Evolutionary conservation across 2,113 vertebrate genomes (phyloP), one percentile per base, ranked within the genome.

Genomic region (Thalassoma bifasciatum): DNA sequence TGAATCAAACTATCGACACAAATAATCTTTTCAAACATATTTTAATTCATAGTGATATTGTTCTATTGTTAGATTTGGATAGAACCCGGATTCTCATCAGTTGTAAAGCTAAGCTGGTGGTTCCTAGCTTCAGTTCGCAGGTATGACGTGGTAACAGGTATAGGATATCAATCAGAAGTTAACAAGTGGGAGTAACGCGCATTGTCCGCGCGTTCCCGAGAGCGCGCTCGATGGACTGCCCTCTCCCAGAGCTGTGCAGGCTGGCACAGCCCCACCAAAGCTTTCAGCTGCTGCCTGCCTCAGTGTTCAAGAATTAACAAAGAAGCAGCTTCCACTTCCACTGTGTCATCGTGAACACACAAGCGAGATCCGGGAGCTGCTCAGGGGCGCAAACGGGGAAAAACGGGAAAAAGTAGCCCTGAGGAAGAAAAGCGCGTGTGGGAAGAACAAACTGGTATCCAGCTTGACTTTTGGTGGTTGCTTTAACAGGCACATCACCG

Each of bases 321-420:
- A 52, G 23, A 42, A 14, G 40, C 12, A 74, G 60, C 62, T 61
- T 23, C 67, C 23, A 51, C 56, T 26, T 38, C 30, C 30, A 30
- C 30, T 30, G 30, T 2, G 2, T 3, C 46, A 11, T 17, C 54
- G 63, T 53, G 49, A 57, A 63, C 75, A 67, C 58, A 37, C 78
- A 66, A 8, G 14, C 22, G 22, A 82, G 73, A 86, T 79, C 91
- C 83, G 75, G 86, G 84, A 86, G 72, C 69, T 5, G 81, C 44
- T 30, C 40, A 46, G 37, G 37, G 11, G 47, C 70, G 21, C 54
- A 19, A n/a, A 40, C 24, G 3, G 49, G 34, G 19, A n/a, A 38
- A 3, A 26, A n/a, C 17, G 24, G 10, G 1, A n/a, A 21, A 66
- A 30, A 66, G 77, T 56, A 11, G 36, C 42, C 50, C 19, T 5